A percentile compares a stretch with the other conserved stretches of the same genome.
These are phyloP conservation scores for Eulemur coronatus DNA, from an alignment of 2,797 vertebrate genomes.

Conservation along the genomic window DNA sequence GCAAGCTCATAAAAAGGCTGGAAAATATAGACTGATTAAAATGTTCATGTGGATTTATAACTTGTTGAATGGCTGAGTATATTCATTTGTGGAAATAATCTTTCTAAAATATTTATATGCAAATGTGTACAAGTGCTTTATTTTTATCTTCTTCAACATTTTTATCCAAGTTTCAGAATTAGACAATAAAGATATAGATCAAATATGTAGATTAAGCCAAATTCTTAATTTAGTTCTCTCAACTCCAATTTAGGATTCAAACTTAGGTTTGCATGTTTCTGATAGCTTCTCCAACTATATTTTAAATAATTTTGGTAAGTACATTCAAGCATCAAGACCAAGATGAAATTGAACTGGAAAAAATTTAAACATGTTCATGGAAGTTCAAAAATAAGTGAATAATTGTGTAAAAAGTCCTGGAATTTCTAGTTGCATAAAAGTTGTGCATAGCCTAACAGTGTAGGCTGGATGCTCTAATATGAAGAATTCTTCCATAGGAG, in stretches of 20 bases:
- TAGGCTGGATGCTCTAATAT: neutral
- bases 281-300: neutral
- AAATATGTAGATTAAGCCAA: neutral
- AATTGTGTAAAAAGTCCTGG: neutral
- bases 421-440: neutral
- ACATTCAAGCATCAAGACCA: neutral
- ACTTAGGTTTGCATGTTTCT: neutral
- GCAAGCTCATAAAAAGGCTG: neutral
- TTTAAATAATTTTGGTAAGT: neutral
- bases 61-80: neutral
- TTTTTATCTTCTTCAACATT: neutral
- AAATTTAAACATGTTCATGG: neutral
- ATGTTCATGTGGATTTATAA: neutral
- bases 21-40: neutral
- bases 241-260: neutral
- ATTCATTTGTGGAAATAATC: neutral
- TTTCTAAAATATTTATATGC: neutral
- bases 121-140: neutral
- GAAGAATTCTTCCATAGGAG: neutral
- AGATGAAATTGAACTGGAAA: neutral
- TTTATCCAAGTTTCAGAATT: neutral
- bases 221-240: neutral
- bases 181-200: neutral
- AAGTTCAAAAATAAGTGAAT: neutral
- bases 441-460: neutral